phyloP scores from a whole-genome alignment of 92 coral and sea anemone genomes.

The Heteractis magnifica region DNA sequence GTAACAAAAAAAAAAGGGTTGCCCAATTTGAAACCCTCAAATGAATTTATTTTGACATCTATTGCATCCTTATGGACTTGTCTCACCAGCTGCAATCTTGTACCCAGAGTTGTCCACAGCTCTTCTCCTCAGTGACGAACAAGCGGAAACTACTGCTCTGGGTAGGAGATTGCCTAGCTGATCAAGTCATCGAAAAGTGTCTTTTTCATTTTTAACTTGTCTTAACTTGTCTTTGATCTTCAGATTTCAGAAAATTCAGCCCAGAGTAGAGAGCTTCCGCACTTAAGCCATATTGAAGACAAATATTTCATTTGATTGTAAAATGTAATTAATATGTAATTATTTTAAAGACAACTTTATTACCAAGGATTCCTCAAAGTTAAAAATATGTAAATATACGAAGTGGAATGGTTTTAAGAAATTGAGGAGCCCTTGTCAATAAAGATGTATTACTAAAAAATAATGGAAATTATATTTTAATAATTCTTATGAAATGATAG shows the following conservation, averaged over 20 bases:
- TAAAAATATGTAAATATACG: too few species aligned
- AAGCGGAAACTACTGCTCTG: too few species aligned
- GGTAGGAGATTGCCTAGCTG: neutral
- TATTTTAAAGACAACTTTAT: neutral
- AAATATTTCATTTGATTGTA: neutral
- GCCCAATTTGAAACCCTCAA: neutral
- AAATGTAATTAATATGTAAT: neutral
- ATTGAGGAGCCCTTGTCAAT: neutral
- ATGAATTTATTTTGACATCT: too few species aligned
- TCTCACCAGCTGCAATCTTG: too few species aligned
- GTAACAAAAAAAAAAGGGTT: slow-evolving; percentile 37
- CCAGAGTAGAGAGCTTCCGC: slow-evolving; percentile 66
- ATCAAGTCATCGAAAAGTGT: neutral
- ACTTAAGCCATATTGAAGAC: neutral
- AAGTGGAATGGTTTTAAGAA: neutral
- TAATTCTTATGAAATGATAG: too few species aligned
- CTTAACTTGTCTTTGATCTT: neutral
- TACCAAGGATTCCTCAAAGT: neutral
- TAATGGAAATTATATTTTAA: neutral
- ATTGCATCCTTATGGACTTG: too few species aligned
- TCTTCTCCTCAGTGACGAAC: too few species aligned
- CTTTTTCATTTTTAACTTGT: neutral
- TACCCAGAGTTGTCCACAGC: too few species aligned
- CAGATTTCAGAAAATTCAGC: slow-evolving; percentile 61
- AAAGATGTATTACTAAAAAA: too few species aligned